Evolutionary conservation across 2,797 vertebrate genomes (phyloP).

Genomic region (Oreortyx pictus): DNA sequence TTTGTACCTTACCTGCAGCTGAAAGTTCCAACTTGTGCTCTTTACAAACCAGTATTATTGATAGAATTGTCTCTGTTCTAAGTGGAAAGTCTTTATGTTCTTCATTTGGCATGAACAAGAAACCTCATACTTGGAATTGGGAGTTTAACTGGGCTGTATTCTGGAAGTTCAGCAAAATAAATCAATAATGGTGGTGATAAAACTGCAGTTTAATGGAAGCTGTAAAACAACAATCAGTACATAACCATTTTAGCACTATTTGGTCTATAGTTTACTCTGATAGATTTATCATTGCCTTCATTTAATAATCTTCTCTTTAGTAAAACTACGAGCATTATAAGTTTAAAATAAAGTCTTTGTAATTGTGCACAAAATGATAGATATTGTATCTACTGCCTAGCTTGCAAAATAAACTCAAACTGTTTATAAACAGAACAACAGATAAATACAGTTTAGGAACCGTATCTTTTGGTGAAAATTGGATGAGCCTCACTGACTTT

Average conservation of each 20-base stretch:
- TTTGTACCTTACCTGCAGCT: not conserved
- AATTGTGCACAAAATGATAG: constrained; percentile 22
- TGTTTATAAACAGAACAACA: constrained; percentile 10
- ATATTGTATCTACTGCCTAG: not conserved
- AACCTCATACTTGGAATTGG: constrained; percentile 58
- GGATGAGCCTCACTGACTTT: not conserved
- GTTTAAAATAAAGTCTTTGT: constrained; percentile 63
- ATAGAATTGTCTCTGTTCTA: not conserved
- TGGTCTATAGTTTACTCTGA: constrained; percentile 55
- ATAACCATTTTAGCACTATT: constrained; percentile 70
- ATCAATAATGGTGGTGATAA: constrained; percentile 74
- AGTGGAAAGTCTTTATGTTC: not conserved
- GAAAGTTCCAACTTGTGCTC: not conserved
- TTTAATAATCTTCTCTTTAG: constrained; percentile 77
- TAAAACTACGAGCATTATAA: constrained; percentile 19
- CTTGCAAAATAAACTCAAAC: constrained; percentile 30
- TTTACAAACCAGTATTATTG: not conserved
- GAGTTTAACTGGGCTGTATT: constrained; percentile 72
- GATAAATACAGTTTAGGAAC: constrained; percentile 26
- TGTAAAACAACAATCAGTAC: constrained; percentile 63
- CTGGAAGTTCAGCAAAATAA: constrained; percentile 70
- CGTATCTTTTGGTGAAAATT: not conserved
- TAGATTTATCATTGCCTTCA: constrained; percentile 75
- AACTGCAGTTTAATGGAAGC: constrained; percentile 74
- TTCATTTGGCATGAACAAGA: constrained; percentile 27